Conservation (phyloP, 2,797 vertebrate species). For the Schizothorax lantsangensis region DNA sequence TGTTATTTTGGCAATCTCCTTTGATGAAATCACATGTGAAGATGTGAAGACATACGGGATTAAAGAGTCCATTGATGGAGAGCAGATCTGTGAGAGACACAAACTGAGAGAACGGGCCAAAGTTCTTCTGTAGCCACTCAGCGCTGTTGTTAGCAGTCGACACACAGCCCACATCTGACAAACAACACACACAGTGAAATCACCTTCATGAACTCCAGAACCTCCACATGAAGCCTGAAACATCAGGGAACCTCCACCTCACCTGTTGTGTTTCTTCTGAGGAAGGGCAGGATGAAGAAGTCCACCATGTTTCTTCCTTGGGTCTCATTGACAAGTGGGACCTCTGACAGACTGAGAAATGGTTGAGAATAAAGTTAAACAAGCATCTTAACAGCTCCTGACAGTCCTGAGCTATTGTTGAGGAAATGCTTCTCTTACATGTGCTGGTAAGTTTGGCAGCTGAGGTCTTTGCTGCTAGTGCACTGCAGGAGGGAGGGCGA, state of each 20-base stretch:
- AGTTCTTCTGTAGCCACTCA: no score
- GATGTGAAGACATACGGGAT: no score
- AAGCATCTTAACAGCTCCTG: no score
- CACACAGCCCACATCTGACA: no score
- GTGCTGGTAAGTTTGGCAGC: conserved; percentile 53
- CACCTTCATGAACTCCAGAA: background rate
- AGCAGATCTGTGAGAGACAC: no score
- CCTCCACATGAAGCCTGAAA: background rate
- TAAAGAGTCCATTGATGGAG: no score
- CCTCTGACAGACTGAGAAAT: conserved; percentile 27
- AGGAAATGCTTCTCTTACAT: conserved; percentile 50
- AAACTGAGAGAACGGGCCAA: no score
- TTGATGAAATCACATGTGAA: no score
- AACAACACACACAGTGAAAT: no score
- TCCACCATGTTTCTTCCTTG: conserved; percentile 6
- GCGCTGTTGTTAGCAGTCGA: no score
- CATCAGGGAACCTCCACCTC: background rate
- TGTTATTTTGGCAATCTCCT: no score
- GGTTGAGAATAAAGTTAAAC: background rate
- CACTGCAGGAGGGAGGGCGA: conserved; percentile 42
- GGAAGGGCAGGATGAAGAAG: conserved; percentile 51
- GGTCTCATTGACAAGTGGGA: background rate
- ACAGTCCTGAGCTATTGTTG: background rate
- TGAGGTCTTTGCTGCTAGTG: conserved; percentile 54
- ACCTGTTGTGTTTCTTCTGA: conserved; percentile 49